Percentiles rank a stretch among this genome's conserved stretches.
Evolutionary conservation across 2,888 invertebrate genomes (phyloP).

Genomic region (Alviniconcha strummeri): DNA sequence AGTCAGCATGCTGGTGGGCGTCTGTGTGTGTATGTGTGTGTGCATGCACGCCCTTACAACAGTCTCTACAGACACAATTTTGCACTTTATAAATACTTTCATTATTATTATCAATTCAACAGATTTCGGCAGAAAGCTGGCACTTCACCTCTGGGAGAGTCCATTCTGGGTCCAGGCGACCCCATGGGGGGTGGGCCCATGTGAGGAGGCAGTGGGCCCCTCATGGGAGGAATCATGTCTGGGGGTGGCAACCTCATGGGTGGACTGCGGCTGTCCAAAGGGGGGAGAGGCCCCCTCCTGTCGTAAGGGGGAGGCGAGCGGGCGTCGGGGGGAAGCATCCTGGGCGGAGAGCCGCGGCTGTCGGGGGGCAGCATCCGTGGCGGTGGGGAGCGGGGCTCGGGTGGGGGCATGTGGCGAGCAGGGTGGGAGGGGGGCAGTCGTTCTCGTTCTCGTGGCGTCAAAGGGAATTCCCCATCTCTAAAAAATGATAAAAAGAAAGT

Average conservation of each 20-base stretch:
- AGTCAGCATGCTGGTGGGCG: no score
- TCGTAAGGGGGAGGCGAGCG: slow-evolving; percentile 51
- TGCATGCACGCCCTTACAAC: no score
- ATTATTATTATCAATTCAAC: no score
- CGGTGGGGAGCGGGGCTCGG: slow-evolving; percentile 47
- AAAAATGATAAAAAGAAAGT: background rate
- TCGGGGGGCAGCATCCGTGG: slow-evolving; percentile 49
- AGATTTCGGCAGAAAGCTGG: no score
- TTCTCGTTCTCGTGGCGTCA: slow-evolving; percentile 41
- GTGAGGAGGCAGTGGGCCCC: slow-evolving; percentile 48
- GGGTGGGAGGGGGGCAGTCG: slow-evolving; percentile 33
- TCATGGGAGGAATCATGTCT: slow-evolving; percentile 37
- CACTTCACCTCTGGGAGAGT: slow-evolving; percentile 36
- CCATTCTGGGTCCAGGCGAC: slow-evolving; percentile 25
- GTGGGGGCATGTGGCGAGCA: slow-evolving; percentile 37
- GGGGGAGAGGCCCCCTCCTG: slow-evolving; percentile 47
- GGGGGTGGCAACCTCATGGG: slow-evolving; percentile 42
- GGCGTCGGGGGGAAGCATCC: slow-evolving; percentile 48
- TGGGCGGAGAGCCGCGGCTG: slow-evolving; percentile 49
- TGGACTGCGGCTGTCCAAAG: slow-evolving; percentile 41
- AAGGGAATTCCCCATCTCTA: slow-evolving; percentile 46
- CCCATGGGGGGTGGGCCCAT: slow-evolving; percentile 40
- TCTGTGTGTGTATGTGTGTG: background rate
- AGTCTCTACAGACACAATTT: no score
- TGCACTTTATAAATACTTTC: no score